A percentile compares a stretch with the other conserved stretches of the same genome.
These are phyloP conservation scores for Morinoia aosen DNA, from an alignment of 2,888 invertebrate genomes.

Conservation along the genomic window DNA sequence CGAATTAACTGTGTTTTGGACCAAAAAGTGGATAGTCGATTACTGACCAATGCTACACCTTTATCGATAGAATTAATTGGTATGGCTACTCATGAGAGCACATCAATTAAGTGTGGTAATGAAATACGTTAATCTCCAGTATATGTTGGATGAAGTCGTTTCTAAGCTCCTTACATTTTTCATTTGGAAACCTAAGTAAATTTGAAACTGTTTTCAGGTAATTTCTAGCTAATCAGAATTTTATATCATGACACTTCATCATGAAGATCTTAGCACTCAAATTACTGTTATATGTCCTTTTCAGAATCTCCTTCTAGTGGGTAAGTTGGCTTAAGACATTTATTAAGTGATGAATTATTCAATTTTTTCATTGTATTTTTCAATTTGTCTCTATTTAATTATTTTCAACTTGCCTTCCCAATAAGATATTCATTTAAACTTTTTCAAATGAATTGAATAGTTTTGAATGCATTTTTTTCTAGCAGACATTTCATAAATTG, in stretches of 20 bases:
- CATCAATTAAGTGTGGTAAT: too few relatives aligned
- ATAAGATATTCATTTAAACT: neutral
- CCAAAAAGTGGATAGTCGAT: too few relatives aligned
- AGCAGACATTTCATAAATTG: neutral
- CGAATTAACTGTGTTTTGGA: too few relatives aligned
- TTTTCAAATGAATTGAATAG: neutral
- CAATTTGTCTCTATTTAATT: neutral
- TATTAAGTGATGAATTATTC: neutral
- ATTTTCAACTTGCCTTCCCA: neutral
- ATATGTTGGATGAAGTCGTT: too few relatives aligned
- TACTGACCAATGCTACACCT: too few relatives aligned
- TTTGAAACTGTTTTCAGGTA: too few relatives aligned
- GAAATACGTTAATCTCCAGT: too few relatives aligned
- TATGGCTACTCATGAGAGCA: too few relatives aligned
- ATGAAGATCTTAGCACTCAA: constrained; percentile 7
- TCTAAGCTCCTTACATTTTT: too few relatives aligned
- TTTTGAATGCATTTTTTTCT: neutral
- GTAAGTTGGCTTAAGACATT: neutral
- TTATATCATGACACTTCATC: neutral
- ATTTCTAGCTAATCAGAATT: neutral
- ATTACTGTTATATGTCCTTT: neutral
- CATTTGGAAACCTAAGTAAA: too few relatives aligned
- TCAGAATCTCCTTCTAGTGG: neutral
- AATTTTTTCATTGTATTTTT: neutral
- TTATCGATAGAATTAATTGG: too few relatives aligned